Conservation (phyloP, 2,888 invertebrate genomes). For the Clepsis dumicolana region DNA sequence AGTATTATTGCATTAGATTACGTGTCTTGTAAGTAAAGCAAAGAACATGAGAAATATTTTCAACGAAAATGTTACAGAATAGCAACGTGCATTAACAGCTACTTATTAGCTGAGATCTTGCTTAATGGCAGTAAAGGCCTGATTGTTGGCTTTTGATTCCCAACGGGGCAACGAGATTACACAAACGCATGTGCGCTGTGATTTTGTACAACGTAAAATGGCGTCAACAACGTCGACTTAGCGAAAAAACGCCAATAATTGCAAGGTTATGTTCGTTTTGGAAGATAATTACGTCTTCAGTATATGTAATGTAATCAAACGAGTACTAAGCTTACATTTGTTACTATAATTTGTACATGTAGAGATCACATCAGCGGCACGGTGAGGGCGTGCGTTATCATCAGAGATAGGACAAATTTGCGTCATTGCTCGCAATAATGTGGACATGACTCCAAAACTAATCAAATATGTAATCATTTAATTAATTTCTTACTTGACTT, state of each 20-base stretch:
- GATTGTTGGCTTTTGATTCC: background rate
- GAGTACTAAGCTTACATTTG: background rate
- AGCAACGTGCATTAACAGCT: background rate
- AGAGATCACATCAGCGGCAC: too few relatives aligned
- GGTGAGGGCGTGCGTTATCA: too few relatives aligned
- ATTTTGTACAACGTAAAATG: too few relatives aligned
- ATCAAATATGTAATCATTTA: background rate
- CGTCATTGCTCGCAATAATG: too few relatives aligned
- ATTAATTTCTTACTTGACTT: background rate
- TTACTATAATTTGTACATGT: too few relatives aligned
- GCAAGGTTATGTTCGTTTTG: background rate
- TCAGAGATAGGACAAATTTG: too few relatives aligned
- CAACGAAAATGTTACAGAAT: background rate
- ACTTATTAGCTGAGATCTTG: background rate
- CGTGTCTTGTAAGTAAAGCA: too few relatives aligned
- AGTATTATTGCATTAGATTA: too few relatives aligned
- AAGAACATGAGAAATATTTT: too few relatives aligned
- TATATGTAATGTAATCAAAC: background rate
- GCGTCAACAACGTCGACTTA: too few relatives aligned
- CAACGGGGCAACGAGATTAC: background rate
- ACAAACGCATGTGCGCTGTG: too few relatives aligned
- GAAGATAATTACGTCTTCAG: background rate
- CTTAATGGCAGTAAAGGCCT: background rate
- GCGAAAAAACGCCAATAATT: background rate
- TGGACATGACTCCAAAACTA: constrained; percentile 5